These are phyloP conservation scores for Rhyacichthys aspro DNA, from an alignment of 2,797 vertebrate species.

Conservation along the genomic window DNA sequence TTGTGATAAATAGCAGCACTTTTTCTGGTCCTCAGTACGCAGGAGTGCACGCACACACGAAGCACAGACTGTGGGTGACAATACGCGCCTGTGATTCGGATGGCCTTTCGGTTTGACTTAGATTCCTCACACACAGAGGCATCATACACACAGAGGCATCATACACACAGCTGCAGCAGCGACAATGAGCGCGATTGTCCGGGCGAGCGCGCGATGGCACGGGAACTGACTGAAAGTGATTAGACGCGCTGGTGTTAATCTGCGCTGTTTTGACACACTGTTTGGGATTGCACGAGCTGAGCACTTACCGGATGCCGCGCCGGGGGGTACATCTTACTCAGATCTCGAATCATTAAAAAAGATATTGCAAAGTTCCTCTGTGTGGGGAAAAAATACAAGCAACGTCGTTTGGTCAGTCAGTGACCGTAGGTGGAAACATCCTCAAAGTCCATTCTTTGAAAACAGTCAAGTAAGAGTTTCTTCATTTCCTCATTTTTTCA, in stretches of 20 bases:
- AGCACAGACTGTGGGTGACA: slow-evolving; percentile 57
- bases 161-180: slow-evolving; percentile 56
- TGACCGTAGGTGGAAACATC: slow-evolving; percentile 47
- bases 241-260: slow-evolving; percentile 59
- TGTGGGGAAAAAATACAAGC: slow-evolving; percentile 47
- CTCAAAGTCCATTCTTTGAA: slow-evolving; percentile 51
- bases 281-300: slow-evolving; percentile 11
- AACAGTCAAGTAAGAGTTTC: slow-evolving; percentile 23
- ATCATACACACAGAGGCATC: slow-evolving; percentile 36
- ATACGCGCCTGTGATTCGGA: slow-evolving; percentile 56
- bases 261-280: slow-evolving; percentile 49
- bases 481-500: slow-evolving; percentile 33
- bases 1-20: background rate
- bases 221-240: slow-evolving; percentile 69
- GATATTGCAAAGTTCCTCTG: slow-evolving; percentile 76
- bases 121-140: slow-evolving; percentile 43
- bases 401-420: slow-evolving; percentile 37
- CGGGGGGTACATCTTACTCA: slow-evolving; percentile 97
- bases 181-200: slow-evolving; percentile 73
- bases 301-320: slow-evolving; percentile 92
- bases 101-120: slow-evolving; percentile 51
- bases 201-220: slow-evolving; percentile 66
- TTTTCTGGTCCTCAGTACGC: slow-evolving; percentile 5
- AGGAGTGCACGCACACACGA: slow-evolving; percentile 25
- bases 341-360: slow-evolving; percentile 91